Evolutionary conservation across 2,113 vertebrate species (phyloP), one percentile per base, ranked within the genome.

Genomic region (Ptilonorhynchus violaceus): DNA sequence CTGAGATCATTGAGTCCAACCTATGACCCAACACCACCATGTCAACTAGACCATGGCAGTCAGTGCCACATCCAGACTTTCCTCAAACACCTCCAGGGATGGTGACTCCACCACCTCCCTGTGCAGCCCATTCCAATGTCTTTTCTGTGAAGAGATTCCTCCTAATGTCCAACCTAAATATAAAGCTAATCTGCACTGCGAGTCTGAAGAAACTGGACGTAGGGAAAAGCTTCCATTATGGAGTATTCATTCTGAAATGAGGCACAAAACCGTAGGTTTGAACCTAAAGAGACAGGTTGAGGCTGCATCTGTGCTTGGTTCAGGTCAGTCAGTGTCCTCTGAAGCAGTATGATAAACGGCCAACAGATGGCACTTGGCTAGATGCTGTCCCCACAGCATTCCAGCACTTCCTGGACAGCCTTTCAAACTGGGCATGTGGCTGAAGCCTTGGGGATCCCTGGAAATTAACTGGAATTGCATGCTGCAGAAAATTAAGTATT

Each of bases 311-410:
- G 4, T 13, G 5, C 33, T 81, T 70, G 15, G 14, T 76, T 80
- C 31, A 66, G n/a, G 62, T 39, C 41, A 22, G 37, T 41, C 73
- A 30, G 23, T 53, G 41, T 35, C 49, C 49, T 35, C 53, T 50
- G 79, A 85, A 89, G 63, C 37, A 60, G 7, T 79, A 46, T 30
- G 35, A 88, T 33, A 52, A 89, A 56, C 0, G 33, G 60, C 85
- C 95, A 92, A 92, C 24, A 93, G 90, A 79, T 88, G 90, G 66
- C 90, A 93, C 58, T 47, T 88, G 69, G 28, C 47, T 64, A 39
- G 92, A 24, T 50, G 28, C 5, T 77, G 59, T 55, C 15, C 16
- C 27, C 4, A 1, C 35, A 33, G 53, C 62, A 20, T 79, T 81
- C 23, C 60, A 78, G 52, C 35, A n/a, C 47, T 82, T 91, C 42